Percentiles rank a stretch among this genome's conserved stretches.
Evolutionary conservation across 1,140 invertebrate species (phyloP).

Genomic region (Anoplophora glabripennis): DNA sequence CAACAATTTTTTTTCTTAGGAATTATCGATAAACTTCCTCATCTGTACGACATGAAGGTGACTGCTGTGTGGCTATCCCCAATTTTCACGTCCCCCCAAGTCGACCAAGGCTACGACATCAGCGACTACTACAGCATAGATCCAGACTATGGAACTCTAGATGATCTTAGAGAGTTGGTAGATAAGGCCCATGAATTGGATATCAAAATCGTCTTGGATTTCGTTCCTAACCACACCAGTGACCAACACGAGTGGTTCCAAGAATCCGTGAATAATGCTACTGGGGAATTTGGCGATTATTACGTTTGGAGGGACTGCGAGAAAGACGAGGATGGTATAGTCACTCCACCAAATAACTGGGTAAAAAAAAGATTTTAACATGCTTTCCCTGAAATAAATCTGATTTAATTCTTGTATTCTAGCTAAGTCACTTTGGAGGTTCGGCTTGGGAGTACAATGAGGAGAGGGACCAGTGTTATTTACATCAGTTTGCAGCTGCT

Average conservation of each 20-base stretch:
- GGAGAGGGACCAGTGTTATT: constrained; percentile 67
- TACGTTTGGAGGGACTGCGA: constrained; percentile 71
- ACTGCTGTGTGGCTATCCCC: constrained; percentile 64
- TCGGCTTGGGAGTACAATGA: constrained; percentile 71
- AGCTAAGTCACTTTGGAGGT: constrained; percentile 53
- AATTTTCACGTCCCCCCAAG: constrained; percentile 59
- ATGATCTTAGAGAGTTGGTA: constrained; percentile 67
- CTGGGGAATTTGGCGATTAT: constrained; percentile 64
- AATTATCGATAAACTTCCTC: constrained; percentile 59
- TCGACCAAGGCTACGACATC: constrained; percentile 72
- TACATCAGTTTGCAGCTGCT: constrained; percentile 67
- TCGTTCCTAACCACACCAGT: constrained; percentile 86
- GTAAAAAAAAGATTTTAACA: too few relatives aligned
- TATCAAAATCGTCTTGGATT: constrained; percentile 77
- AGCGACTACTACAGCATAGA: constrained; percentile 72
- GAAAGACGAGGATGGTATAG: constrained; percentile 50
- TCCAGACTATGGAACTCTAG: constrained; percentile 66
- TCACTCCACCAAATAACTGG: constrained; percentile 74
- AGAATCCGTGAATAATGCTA: constrained; percentile 59
- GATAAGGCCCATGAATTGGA: constrained; percentile 54
- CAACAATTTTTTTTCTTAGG: constrained; percentile 49
- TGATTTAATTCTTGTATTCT: constrained; percentile 56
- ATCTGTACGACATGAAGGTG: constrained; percentile 64
- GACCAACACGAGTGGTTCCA: constrained; percentile 77
- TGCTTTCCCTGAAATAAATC: too few relatives aligned